Evolutionary conservation across 2,113 vertebrate genomes (phyloP).

Genomic region (Mus musculus): GRCm39 chr15:95713501-95714000

Average conservation of each 20-base stretch:
- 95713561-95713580: background rate
- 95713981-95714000: conserved; percentile 25
- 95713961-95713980: background rate
- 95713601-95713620: background rate
- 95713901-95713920: background rate
- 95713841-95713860: background rate
- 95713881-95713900: background rate
- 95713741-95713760: background rate
- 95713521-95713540: too few relatives aligned
- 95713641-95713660: background rate
- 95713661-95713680: background rate
- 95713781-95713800: background rate
- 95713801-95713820: background rate
- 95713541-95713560: background rate
- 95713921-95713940: background rate
- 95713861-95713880: background rate
- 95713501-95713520: background rate
- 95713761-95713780: background rate
- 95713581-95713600: background rate
- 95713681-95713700: background rate
- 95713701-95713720: background rate
- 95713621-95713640: background rate
- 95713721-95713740: background rate
- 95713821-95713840: background rate
- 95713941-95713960: background rate